Conservation (phyloP, 1,140 invertebrate species). For the Dreissena polymorpha region DNA sequence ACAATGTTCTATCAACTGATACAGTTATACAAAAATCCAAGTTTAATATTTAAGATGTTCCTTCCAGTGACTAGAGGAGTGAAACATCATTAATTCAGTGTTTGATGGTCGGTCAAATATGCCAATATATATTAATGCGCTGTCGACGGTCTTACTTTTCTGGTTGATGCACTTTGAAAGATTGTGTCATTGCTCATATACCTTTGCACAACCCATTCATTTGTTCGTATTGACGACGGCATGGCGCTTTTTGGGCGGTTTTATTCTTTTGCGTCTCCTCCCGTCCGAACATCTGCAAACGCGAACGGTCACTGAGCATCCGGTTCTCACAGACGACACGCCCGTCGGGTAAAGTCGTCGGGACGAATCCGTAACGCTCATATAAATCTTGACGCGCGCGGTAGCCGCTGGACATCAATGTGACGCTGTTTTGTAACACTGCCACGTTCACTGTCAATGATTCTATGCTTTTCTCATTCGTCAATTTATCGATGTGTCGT, state of each 20-base stretch:
- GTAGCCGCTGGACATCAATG: too few species aligned
- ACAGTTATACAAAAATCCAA: too few species aligned
- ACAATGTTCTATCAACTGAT: too few species aligned
- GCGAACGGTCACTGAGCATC: constrained; percentile 62
- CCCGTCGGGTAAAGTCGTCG: constrained; percentile 51
- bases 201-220: neutral
- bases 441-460: constrained; percentile 48
- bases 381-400: constrained; percentile 62
- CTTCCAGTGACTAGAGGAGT: too few species aligned
- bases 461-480: constrained; percentile 32
- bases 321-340: constrained; percentile 55
- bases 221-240: neutral
- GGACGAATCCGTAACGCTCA: constrained; percentile 63
- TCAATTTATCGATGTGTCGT: constrained; percentile 52
- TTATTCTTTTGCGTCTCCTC: neutral
- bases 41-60: too few species aligned
- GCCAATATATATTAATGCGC: too few species aligned
- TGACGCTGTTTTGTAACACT: constrained; percentile 55
- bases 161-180: too few species aligned
- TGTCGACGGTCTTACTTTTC: too few species aligned
- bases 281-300: constrained; percentile 6
- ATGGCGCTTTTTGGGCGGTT: constrained; percentile 2
- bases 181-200: too few species aligned
- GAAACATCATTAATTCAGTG: too few species aligned
- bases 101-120: too few species aligned